These are phyloP conservation scores for Florisuga fusca DNA, from an alignment of 2,797 vertebrate species.

Conservation along the genomic window DNA sequence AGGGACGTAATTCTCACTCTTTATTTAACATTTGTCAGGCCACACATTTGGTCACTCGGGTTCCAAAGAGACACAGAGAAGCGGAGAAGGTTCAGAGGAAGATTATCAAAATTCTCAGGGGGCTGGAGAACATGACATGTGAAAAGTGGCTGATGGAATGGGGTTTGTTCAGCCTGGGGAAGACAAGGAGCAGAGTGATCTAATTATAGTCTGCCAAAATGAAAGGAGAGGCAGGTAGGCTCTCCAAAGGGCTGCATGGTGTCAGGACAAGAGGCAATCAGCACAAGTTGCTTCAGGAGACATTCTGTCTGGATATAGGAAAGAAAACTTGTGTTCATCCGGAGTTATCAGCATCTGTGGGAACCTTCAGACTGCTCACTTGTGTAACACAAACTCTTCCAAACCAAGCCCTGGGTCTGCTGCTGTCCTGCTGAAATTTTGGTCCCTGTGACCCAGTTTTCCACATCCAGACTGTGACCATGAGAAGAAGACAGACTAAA, in stretches of 20 bases:
- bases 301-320: neutral
- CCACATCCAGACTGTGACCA: neutral
- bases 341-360: neutral
- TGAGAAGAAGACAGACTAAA: neutral
- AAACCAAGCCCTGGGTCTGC: neutral
- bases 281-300: neutral
- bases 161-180: neutral
- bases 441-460: neutral
- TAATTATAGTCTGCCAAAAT: neutral
- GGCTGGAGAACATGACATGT: neutral
- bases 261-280: neutral
- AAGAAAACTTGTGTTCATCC: neutral
- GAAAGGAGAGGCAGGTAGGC: neutral
- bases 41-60: neutral
- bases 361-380: neutral
- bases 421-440: neutral
- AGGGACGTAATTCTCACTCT: neutral
- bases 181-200: neutral
- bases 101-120: neutral
- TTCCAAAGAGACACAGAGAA: neutral
- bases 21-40: neutral
- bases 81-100: neutral
- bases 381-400: neutral
- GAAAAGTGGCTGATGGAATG: neutral
- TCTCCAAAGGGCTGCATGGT: neutral